Percentiles rank a stretch among this genome's conserved stretches.
These are phyloP conservation scores for Onychostoma macrolepis DNA, from an alignment of 2,113 vertebrate species.

Conservation along the genomic window DNA sequence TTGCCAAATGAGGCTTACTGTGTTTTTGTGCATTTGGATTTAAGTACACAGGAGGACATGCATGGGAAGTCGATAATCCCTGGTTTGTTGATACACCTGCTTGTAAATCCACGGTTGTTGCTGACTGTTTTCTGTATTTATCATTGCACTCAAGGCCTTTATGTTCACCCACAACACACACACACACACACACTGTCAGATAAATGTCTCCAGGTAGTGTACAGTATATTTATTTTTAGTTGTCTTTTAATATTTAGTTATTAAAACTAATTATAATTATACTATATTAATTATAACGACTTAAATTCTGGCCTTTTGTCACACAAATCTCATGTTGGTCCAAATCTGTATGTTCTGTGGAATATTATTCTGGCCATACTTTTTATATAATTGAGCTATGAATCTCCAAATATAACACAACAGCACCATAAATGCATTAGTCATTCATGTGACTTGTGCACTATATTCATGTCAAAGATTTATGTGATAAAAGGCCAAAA, in stretches of 20 bases:
- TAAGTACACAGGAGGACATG: neutral
- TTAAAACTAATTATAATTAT: too few relatives aligned
- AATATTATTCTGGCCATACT: too few relatives aligned
- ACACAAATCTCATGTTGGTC: too few relatives aligned
- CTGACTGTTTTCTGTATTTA: neutral
- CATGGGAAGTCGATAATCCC: slow-evolving; percentile 10
- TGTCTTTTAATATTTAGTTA: neutral
- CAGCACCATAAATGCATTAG: too few relatives aligned
- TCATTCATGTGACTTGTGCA: too few relatives aligned
- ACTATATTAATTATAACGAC: too few relatives aligned
- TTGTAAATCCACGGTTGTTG: slow-evolving; percentile 10
- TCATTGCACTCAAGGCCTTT: neutral
- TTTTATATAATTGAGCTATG: too few relatives aligned
- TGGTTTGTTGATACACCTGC: slow-evolving; percentile 38
- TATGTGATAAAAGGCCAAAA: too few relatives aligned
- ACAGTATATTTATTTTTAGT: neutral
- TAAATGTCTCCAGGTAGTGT: neutral
- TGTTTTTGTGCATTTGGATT: neutral
- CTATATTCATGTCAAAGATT: too few relatives aligned
- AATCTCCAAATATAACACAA: too few relatives aligned
- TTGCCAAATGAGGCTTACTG: neutral
- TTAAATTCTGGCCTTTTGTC: too few relatives aligned
- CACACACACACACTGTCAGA: neutral
- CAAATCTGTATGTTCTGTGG: too few relatives aligned
- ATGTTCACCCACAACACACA: neutral